phyloP scores from a whole-genome alignment of 2,888 invertebrate genomes.

The Pycnomerus fuliginosus region DNA sequence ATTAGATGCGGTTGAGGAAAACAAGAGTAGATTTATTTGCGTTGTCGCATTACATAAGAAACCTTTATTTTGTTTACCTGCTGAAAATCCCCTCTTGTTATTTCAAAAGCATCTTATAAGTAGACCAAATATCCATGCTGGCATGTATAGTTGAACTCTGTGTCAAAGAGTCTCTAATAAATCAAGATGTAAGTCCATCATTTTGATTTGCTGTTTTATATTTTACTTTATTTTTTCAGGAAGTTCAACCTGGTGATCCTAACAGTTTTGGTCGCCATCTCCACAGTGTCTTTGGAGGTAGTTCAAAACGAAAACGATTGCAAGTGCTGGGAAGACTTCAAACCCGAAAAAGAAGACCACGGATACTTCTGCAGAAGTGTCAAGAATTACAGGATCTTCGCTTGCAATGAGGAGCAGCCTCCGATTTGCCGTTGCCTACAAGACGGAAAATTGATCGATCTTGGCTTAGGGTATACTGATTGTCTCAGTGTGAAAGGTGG shows the following conservation, averaged over 20 bases:
- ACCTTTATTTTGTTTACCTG: too few species aligned
- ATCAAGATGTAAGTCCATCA: too few species aligned
- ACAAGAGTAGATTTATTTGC: too few species aligned
- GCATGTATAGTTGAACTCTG: too few species aligned
- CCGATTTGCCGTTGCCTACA: conserved; percentile 35
- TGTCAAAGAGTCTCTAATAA: too few species aligned
- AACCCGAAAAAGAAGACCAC: conserved; percentile 28
- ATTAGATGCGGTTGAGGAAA: too few species aligned
- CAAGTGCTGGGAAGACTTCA: conserved; percentile 39
- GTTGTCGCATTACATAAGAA: too few species aligned
- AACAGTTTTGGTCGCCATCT: not conserved
- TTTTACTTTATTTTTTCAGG: not conserved
- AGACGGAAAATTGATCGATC: conserved; percentile 27
- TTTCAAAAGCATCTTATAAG: too few species aligned
- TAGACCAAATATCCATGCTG: too few species aligned
- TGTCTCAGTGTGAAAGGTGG: conserved; percentile 23
- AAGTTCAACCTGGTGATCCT: not conserved
- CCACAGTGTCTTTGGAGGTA: not conserved
- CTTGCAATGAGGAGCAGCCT: conserved; percentile 38
- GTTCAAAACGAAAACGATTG: conserved; percentile 26
- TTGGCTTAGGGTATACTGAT: conserved; percentile 37
- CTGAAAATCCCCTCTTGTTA: too few species aligned
- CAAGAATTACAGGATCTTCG: conserved; percentile 32
- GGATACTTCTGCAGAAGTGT: conserved; percentile 33
- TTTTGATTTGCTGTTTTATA: too few species aligned